Conservation (phyloP, 2,797 vertebrate species). For the Labroides dimidiatus region DNA sequence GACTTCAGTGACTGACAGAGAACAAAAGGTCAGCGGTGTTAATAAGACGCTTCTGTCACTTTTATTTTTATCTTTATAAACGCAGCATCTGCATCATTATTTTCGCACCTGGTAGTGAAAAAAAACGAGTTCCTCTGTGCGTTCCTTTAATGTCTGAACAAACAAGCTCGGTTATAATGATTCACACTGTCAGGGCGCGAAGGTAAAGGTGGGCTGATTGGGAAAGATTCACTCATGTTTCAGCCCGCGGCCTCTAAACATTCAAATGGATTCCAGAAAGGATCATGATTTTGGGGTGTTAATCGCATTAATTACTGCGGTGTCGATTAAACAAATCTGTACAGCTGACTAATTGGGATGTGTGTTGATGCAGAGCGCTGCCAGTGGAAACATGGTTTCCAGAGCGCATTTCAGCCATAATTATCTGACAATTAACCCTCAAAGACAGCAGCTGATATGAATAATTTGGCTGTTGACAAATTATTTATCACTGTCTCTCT, state of each 20-base stretch:
- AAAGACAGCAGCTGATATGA: conserved; percentile 29
- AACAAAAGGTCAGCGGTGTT: neutral
- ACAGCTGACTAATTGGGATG: conserved; percentile 50
- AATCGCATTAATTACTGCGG: conserved; percentile 67
- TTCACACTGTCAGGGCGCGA: neutral
- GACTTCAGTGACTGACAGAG: neutral
- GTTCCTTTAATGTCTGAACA: neutral
- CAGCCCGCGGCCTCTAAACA: conserved; percentile 40
- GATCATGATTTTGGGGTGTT: conserved; percentile 47
- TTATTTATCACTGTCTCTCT: conserved; percentile 30
- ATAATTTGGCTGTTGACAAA: conserved; percentile 49
- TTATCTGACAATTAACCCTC: conserved; percentile 55
- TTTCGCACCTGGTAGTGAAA: neutral
- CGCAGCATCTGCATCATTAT: neutral
- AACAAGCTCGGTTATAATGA: neutral
- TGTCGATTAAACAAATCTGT: conserved; percentile 53
- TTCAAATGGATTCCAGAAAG: conserved; percentile 63
- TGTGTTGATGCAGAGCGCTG: conserved; percentile 28
- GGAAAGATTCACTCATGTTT: conserved; percentile 25
- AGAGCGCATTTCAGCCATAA: conserved; percentile 54
- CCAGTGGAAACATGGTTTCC: conserved; percentile 26
- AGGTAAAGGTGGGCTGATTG: neutral
- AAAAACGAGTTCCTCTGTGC: neutral
- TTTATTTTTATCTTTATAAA: neutral
- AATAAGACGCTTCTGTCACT: neutral